phyloP scores from a whole-genome alignment of 2,888 invertebrate genomes.

The Papilio protenor region DNA sequence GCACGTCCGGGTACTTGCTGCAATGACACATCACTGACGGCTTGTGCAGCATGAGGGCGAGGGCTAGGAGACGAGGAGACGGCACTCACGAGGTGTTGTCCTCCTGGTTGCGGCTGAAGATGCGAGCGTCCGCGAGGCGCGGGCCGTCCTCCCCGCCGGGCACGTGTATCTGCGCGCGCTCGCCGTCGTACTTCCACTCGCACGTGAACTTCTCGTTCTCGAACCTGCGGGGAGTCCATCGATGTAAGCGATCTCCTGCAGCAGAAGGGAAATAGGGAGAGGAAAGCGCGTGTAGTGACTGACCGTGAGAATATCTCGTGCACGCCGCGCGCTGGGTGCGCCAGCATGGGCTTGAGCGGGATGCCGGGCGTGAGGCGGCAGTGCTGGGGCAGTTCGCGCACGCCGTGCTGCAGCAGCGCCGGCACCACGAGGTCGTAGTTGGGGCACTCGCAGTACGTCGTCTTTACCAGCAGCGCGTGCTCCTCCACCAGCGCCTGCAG shows the following conservation, averaged over 20 bases:
- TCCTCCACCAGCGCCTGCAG: constrained; percentile 86
- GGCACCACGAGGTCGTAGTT: constrained; percentile 93
- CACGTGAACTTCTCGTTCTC: constrained; percentile 96
- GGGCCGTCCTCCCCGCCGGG: constrained; percentile 78
- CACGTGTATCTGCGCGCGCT: constrained; percentile 94
- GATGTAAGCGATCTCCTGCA: neutral
- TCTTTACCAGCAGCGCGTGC: constrained; percentile 91
- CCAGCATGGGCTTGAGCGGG: constrained; percentile 99
- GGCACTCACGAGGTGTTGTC: constrained; percentile 69
- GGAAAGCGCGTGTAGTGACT: neutral
- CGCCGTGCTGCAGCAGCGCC: constrained; percentile 90
- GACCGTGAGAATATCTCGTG: constrained; percentile 92
- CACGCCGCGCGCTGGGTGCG: constrained; percentile 98
- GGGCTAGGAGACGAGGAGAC: neutral
- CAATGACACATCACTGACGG: constrained; percentile 61
- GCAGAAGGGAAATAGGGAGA: neutral
- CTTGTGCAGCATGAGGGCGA: neutral
- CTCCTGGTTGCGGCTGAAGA: constrained; percentile 97
- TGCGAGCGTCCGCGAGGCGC: constrained; percentile 86
- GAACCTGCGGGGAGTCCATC: constrained; percentile 79
- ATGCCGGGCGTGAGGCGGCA: constrained; percentile 96
- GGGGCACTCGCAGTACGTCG: constrained; percentile 98
- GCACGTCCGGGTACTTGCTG: constrained; percentile 97
- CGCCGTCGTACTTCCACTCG: constrained; percentile 99
- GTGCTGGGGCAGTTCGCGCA: constrained; percentile 88